Evolutionary conservation across 35 echinoderm and acorn worm genomes (phyloP), one percentile per base, ranked within the genome.

Genomic region (Ophiothrix spiculata): DNA sequence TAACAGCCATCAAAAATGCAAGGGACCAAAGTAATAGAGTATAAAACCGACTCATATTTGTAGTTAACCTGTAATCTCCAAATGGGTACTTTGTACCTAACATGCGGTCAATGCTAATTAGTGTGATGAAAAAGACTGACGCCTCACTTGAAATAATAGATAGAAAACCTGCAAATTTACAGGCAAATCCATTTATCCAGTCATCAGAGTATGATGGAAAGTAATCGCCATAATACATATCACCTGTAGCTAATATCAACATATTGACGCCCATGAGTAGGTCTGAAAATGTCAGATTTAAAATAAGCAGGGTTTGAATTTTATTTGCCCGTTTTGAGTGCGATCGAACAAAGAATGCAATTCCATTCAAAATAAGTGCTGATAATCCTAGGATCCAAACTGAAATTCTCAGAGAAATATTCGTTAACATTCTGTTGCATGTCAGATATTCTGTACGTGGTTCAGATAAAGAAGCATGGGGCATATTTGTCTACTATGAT

Each of bases 61-160:
- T n/a, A n/a, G n/a, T n/a, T n/a, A n/a, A n/a, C n/a, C 56, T 63
- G 32, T 37, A 34, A n/a, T 15, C 34, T 3, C 76, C 25, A n/a
- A 78, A 34, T n/a, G 76, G 76, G 25, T 37, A 36, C 38, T 37
- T 39, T 1, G 36, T 36, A 78, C 76, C 76, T 37, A 35, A n/a
- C 17, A 78, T 34, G 11, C 76, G 13, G 76, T 78, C 76, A 3
- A 78, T 4, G 2, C 12, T 78, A 12, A 78, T 78, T 31, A 78
- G 33, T 17, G 76, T 78, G 32, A 78, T 78, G 1, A 78, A 31
- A 34, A 78, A 78, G 17, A 78, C 76, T 1, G 76, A 78, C 4
- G 31, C 76, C 36, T 78, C 76, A 78, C 76, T 78, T 6, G 76
- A 78, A 4, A 78, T 4, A 21, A 78, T 39, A 34, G 76, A 36